Evolutionary conservation across 2,888 invertebrate species (phyloP), one percentile per base, ranked within the genome.

Genomic region (Chymomyza caudatula): DNA sequence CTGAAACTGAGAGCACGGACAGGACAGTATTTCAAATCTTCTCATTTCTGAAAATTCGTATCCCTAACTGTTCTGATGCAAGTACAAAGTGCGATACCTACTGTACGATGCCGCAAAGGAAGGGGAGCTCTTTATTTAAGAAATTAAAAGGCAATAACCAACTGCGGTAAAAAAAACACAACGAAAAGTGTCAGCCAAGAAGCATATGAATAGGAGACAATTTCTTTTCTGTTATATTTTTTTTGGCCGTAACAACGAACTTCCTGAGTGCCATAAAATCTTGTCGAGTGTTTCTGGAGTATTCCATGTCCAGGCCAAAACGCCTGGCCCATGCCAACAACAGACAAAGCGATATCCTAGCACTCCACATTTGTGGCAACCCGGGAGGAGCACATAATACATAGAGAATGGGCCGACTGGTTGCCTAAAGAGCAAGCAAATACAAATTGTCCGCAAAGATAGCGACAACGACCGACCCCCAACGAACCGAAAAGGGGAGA

Each of bases 261-360:
- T 78, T 78, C 79, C 77, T 72, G 72, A 78, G 76, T 78, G 76
- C 65, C 77, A 76, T 76, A 74, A 78, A 72, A 77, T 74, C 63
- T 73, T 78, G 76, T 77, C 60, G 67, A 77, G 78, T 75, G 73
- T 55, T 47, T 56, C 11, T 37, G 11, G 29, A 37, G 29, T 37
- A 37, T 37, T 4, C 2, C 29, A 37, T 11, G 29, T 37, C n/a
- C n/a, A n/a, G 29, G 29, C 29, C 29, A 37, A 37, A 37, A 37
- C 29, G 11, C 29, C 5, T 37, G 29, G 2, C 29, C 29, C 11
- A 37, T 4, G 29, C 29, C 11, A 37, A 37, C 2, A 37, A 23
- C 73, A 65, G 73, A 74, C 73, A 74, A 70, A 71, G 63, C 42
- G 64, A 51, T 13, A 11, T 51, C 52, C 55, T 42, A 53, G 55